Base-by-base conservation (phyloP, 2,113 vertebrate species). In the Amia ocellicauda region DNA sequence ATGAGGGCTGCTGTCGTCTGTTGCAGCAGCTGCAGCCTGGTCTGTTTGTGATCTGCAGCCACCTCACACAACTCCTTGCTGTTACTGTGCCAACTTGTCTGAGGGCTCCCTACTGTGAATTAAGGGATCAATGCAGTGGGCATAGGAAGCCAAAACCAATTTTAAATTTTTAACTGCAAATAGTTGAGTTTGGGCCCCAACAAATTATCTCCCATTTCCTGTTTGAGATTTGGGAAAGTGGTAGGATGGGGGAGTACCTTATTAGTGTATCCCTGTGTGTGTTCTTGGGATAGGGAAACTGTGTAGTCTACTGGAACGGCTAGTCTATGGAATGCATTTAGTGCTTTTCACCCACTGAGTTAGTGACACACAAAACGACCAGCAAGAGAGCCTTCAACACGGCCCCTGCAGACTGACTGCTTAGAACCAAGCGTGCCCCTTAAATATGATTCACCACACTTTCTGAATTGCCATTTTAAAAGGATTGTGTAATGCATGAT, bases 291-390 rank as follows among this genome's bases (percentile, higher is more conserved):
- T 4, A 0, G 8, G 43, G 31, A 36, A 36, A 11, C 31, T 11
- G 11, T 7, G 22, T 19, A 49, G 26, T 22, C 51, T 40, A 42
- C 9, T 5, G 10, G n/a, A 36, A 36, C 11, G 8, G 52, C 14
- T 28, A 19, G 23, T 14, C 7, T 16, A 3, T 14, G 20, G 13
- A 28, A 22, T 19, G 19, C 24, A 16, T 36, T 63, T 24, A 3
- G 74, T 69, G 78, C 80, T 81, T 82, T 74, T 85, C 69, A 76
- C 80, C 77, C 74, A 70, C 71, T 72, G 50, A 82, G 85, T 87
- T 72, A 70, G 80, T 88, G 70, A 80, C 74, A 57, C 77, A 82
- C 81, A 78, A 86, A 83, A 80, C 66, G 75, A 75, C 74, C 41
- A 81, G 52, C 29, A 3, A 19, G 31, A 19, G 19, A 20, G 9